Conservation (phyloP, 1,140 invertebrate species). For the Drosophila bipectinata region DNA sequence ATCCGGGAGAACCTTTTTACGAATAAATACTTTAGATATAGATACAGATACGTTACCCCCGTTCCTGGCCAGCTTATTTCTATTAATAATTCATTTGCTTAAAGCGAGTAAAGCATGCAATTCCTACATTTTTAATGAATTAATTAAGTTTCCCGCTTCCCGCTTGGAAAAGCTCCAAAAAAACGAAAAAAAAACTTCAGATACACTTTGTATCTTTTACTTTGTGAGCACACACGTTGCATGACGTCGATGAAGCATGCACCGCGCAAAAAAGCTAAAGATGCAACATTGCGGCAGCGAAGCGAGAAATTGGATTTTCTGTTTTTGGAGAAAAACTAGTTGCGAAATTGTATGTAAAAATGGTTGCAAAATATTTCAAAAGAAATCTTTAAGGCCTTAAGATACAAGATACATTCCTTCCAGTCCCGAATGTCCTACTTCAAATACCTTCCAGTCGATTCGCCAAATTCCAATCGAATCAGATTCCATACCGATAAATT, state of each 20-base stretch:
- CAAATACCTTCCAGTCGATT: background rate
- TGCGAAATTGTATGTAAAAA: constrained; percentile 4
- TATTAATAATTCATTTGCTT: constrained; percentile 78
- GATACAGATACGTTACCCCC: constrained; percentile 2
- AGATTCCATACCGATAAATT: constrained; percentile 16
- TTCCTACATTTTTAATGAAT: constrained; percentile 62
- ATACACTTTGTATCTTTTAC: constrained; percentile 42
- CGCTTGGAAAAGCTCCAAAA: constrained; percentile 13
- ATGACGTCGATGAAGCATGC: constrained; percentile 68
- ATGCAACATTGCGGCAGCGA: constrained; percentile 45
- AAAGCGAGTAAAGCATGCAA: constrained; percentile 60
- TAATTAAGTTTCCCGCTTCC: constrained; percentile 54
- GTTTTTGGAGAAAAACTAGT: constrained; percentile 3
- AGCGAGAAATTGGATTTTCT: constrained; percentile 61
- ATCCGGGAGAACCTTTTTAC: constrained; percentile 66
- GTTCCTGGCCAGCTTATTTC: constrained; percentile 11
- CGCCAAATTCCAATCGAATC: constrained; percentile 3
- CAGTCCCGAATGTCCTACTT: background rate
- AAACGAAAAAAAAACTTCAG: constrained; percentile 13
- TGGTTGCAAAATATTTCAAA: constrained; percentile 3
- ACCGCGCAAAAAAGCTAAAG: constrained; percentile 33
- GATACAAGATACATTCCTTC: constrained; percentile 1
- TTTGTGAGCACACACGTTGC: constrained; percentile 54
- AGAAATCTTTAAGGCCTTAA: background rate
- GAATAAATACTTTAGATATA: constrained; percentile 38